Evolutionary conservation across 2,888 invertebrate genomes (phyloP).

Genomic region (Ennomos erosarius): DNA sequence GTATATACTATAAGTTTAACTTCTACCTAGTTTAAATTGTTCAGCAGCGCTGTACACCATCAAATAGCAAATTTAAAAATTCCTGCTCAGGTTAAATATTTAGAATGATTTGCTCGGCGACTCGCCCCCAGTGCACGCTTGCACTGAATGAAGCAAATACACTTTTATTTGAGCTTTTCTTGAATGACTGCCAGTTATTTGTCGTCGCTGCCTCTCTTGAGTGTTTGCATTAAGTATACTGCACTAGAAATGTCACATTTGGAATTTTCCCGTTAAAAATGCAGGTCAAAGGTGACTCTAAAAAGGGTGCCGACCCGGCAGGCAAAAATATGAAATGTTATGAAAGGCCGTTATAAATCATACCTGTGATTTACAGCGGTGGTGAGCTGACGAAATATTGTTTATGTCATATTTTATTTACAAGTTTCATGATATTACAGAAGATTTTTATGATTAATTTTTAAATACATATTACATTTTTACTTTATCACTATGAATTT

Average conservation of each 20-base stretch:
- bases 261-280: conserved; percentile 12
- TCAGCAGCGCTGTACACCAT: background rate
- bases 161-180: conserved; percentile 20
- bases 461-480: too few relatives aligned
- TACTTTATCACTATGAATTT: too few relatives aligned
- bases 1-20: too few relatives aligned
- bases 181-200: conserved; percentile 23
- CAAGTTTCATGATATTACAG: too few relatives aligned
- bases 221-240: conserved; percentile 21
- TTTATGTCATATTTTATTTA: too few relatives aligned
- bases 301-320: background rate
- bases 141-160: conserved; percentile 12
- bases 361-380: conserved; percentile 5
- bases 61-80: conserved; percentile 4
- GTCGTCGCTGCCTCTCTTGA: conserved; percentile 16
- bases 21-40: background rate
- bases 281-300: conserved; percentile 11
- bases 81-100: conserved; percentile 4
- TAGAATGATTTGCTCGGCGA: conserved; percentile 6
- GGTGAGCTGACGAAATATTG: background rate
- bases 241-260: conserved; percentile 21
- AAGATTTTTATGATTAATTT: too few relatives aligned
- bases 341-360: background rate
- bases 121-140: background rate
- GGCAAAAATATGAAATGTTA: background rate